Conservation (phyloP, 2,797 vertebrate species). For the Gallinago nigripennis region DNA sequence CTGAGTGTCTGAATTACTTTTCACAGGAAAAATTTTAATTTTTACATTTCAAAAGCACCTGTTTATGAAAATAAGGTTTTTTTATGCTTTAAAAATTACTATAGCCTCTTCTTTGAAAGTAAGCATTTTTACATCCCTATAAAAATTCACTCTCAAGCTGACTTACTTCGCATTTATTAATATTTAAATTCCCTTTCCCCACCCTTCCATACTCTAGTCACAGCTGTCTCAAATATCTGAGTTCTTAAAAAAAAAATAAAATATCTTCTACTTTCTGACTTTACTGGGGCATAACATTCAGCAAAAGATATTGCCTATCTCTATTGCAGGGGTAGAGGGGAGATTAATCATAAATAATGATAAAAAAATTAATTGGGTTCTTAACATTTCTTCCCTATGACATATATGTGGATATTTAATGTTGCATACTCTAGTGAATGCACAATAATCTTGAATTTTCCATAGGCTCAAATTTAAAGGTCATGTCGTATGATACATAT, state of each 20-base stretch:
- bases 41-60: background rate
- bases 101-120: background rate
- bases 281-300: background rate
- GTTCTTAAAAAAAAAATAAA: background rate
- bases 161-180: background rate
- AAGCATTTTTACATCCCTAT: background rate
- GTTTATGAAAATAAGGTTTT: background rate
- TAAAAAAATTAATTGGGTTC: background rate
- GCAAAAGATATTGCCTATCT: background rate
- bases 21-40: background rate
- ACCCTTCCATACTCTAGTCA: background rate
- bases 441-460: background rate
- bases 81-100: background rate
- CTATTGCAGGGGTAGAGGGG: fast-evolving
- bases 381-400: background rate
- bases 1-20: background rate
- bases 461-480: background rate
- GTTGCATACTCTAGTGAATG: background rate
- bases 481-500: background rate
- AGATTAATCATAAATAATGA: background rate
- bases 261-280: background rate
- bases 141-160: background rate
- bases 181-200: background rate
- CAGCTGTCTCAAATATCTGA: background rate
- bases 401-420: background rate